Conservation (phyloP, 2,888 invertebrate species). For the Mythimna lalbum region DNA sequence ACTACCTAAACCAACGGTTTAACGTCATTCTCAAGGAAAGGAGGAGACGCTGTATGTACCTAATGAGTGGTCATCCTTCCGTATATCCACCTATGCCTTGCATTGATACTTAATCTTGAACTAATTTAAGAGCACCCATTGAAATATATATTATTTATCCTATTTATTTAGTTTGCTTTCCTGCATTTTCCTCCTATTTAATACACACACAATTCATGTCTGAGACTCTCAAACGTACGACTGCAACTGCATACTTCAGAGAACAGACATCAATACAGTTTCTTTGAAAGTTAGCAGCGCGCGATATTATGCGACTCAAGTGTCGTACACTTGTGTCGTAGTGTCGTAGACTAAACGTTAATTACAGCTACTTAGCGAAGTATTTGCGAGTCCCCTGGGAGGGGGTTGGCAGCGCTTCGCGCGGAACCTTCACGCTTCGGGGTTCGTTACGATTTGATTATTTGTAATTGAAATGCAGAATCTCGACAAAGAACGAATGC, state of each 20-base stretch:
- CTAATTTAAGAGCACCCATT: not conserved
- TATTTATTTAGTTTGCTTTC: not conserved
- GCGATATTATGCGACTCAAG: constrained; percentile 39
- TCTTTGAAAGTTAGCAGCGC: constrained; percentile 45
- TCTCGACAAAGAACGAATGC: not conserved
- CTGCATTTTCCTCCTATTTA: not conserved
- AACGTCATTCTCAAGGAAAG: not conserved
- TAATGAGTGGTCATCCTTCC: not conserved
- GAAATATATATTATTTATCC: not conserved
- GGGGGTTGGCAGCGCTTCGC: constrained; percentile 33
- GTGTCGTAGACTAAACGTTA: constrained; percentile 55
- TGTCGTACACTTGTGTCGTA: constrained; percentile 48
- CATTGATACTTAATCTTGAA: not conserved
- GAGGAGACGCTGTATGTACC: not conserved
- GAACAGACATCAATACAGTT: constrained; percentile 38
- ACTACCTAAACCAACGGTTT: not conserved
- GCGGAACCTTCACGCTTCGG: constrained; percentile 11
- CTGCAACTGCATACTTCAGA: constrained; percentile 7
- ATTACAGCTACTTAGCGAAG: constrained; percentile 54
- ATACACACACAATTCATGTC: not conserved
- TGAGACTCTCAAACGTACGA: not conserved
- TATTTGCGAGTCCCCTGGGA: constrained; percentile 56
- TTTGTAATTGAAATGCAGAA: constrained; percentile 38
- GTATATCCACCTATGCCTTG: not conserved
- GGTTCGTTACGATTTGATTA: constrained; percentile 26